Evolutionary conservation across 1,140 invertebrate genomes (phyloP).

Genomic region (Diachasmimorpha longicaudata): DNA sequence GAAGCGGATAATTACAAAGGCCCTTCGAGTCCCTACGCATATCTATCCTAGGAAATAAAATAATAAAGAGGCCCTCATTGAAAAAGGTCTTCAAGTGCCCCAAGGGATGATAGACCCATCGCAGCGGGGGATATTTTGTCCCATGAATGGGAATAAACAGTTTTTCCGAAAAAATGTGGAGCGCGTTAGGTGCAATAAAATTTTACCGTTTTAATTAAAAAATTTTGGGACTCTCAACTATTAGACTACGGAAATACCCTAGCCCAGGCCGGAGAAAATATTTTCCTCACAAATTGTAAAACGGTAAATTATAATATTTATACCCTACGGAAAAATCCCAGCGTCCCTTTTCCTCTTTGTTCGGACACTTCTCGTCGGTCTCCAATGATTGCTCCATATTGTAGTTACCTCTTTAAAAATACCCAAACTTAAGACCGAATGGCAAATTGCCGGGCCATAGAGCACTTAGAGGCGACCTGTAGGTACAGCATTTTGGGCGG

Average conservation of each 20-base stretch:
- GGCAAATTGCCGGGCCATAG: not conserved
- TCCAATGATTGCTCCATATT: not conserved
- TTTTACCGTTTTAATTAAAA: not conserved
- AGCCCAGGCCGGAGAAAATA: not conserved
- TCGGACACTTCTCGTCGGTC: not conserved
- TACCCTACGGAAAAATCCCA: not conserved
- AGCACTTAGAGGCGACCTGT: not conserved
- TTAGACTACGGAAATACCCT: not conserved
- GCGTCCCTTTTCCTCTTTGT: not conserved
- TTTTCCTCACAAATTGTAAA: not conserved
- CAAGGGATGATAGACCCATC: not conserved
- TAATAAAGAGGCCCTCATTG: not conserved
- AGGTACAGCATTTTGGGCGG: not conserved
- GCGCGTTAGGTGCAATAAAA: not conserved
- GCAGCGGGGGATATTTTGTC: not conserved
- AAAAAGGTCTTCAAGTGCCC: not conserved
- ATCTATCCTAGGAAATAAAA: not conserved
- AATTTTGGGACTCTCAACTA: not conserved
- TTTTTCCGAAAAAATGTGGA: not conserved
- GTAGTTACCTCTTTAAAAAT: constrained; percentile 3
- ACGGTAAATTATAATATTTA: not conserved
- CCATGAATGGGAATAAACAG: not conserved
- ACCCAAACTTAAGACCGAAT: not conserved
- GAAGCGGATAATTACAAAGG: not conserved
- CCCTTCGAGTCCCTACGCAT: not conserved